Percentiles rank a stretch among this genome's conserved stretches.
Evolutionary conservation across 2,113 vertebrate species (phyloP).

Genomic region (Eira barbara): DNA sequence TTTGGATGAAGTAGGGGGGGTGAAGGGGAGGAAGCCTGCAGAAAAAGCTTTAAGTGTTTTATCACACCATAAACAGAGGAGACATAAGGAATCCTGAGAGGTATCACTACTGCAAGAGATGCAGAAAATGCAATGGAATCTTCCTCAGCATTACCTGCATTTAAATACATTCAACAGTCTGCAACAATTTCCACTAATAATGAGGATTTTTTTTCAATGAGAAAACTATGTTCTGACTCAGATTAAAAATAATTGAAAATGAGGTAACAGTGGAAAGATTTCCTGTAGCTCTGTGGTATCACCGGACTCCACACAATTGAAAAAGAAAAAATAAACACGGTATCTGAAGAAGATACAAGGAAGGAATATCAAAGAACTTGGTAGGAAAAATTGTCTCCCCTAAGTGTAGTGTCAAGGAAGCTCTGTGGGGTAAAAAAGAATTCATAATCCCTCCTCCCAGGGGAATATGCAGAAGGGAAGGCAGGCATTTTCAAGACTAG

Average conservation of each 20-base stretch:
- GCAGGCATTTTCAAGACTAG: slow-evolving; percentile 42
- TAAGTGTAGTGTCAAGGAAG: slow-evolving; percentile 34
- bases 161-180: slow-evolving; percentile 21
- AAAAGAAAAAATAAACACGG: neutral
- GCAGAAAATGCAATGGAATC: neutral
- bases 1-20: neutral
- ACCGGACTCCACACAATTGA: neutral
- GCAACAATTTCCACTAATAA: neutral
- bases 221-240: slow-evolving; percentile 42
- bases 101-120: slow-evolving; percentile 33
- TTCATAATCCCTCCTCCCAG: neutral
- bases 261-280: slow-evolving; percentile 13
- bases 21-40: neutral
- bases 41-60: neutral
- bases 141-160: slow-evolving; percentile 36
- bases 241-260: slow-evolving; percentile 51
- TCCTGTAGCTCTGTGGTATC: neutral
- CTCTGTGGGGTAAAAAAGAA: neutral
- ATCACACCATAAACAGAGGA: neutral
- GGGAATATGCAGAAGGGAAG: slow-evolving; percentile 14
- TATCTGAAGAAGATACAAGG: neutral
- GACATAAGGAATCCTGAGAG: neutral
- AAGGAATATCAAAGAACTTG: slow-evolving; percentile 46
- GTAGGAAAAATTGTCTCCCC: neutral
- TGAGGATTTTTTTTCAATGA: slow-evolving; percentile 31